phyloP scores from a whole-genome alignment of 2,113 vertebrate species.

The Labeo catla region DNA sequence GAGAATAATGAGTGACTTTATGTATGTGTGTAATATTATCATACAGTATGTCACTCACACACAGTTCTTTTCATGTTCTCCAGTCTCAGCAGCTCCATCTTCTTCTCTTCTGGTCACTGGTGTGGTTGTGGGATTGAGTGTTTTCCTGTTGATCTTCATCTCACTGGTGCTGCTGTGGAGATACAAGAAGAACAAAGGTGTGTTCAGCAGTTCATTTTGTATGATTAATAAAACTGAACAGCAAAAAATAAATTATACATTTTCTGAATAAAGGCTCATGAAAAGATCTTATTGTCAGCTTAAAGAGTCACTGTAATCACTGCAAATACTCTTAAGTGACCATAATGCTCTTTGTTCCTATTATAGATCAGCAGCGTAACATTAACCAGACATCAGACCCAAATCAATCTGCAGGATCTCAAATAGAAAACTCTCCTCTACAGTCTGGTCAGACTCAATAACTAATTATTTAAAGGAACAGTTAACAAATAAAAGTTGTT shows the following conservation, averaged over 20 bases:
- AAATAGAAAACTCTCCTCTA: background rate
- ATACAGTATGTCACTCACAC: background rate
- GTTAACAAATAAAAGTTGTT: background rate
- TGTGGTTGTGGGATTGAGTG: background rate
- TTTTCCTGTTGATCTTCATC: background rate
- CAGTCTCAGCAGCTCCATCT: background rate
- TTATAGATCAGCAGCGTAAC: background rate
- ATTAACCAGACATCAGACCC: background rate
- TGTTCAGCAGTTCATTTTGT: background rate
- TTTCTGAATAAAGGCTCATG: background rate
- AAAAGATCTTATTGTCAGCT: background rate
- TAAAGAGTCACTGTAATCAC: background rate
- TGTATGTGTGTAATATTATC: background rate
- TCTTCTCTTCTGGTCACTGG: background rate
- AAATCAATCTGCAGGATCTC: background rate
- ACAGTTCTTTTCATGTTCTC: background rate
- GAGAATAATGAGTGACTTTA: background rate
- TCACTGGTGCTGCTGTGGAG: constrained; percentile 5
- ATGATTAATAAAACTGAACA: background rate
- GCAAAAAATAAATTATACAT: background rate
- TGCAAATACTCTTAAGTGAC: background rate
- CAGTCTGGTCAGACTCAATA: constrained; percentile 20
- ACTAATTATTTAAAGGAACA: background rate
- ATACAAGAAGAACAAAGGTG: constrained; percentile 46
- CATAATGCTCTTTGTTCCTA: background rate